Base-by-base conservation (phyloP, 2,797 vertebrate genomes). In the Acanthis flammea region DNA sequence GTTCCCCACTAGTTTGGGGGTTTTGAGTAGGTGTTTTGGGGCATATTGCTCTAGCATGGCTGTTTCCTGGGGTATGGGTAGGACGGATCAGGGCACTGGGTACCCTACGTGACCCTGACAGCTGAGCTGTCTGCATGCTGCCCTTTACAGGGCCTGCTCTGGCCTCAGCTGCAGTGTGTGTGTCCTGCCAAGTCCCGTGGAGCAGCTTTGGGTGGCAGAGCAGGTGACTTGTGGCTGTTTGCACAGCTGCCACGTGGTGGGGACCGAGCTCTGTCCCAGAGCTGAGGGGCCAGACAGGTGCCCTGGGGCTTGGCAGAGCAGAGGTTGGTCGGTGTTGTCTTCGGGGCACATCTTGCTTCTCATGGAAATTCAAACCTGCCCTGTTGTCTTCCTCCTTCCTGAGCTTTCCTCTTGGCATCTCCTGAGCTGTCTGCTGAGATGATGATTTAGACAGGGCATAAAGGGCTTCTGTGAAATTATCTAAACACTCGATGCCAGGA, bases 311-410 rank as follows among this genome's bases (percentile, higher is more conserved):
- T 30, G 51, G 37, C 28, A 60, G 54, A 33, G 33, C 0, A 0
- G 21, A 8, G 45, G 60, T 28, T 8, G 48, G 61, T 41, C 5
- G 3, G 33, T 48, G 53, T 74, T 58, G 47, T 61, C 33, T 88
- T 53, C 22, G 0, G 12, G 78, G 41, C 48, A 44, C 5, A 1
- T 60, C 47, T 86, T 13, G 25, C n/a, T 51, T 91, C n/a, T 93
- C 51, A 25, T 79, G 71, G 71, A 74, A 58, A 75, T 70, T 62
- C 2, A 3, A 39, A 53, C 33, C 57, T 92, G 60, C 71, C 57
- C 84, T 83, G 78, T 76, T 89, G 55, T 83, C 44, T 75, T 70
- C 45, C n/a, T 73, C 28, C 71, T 88, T 80, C 73, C 48, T 74
- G 42, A 67, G 30, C 86, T 95, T 87, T 82, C 61, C 58, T 87